Base-by-base conservation (phyloP, 2,113 vertebrate species). In the Origma solitaria region DNA sequence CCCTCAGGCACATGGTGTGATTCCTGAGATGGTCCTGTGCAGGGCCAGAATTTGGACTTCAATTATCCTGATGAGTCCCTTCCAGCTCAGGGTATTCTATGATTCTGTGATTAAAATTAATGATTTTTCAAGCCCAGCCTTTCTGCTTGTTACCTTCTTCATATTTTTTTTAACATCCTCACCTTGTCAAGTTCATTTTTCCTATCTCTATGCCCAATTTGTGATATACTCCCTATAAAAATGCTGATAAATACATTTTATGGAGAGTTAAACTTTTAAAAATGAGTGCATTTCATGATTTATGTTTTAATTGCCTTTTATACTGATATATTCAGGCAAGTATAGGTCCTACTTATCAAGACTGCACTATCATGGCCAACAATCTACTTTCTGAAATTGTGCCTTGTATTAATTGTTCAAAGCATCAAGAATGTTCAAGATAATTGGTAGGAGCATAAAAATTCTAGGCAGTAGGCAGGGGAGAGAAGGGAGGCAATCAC, bases 111-210 rank as follows among this genome's bases (percentile, higher is more conserved):
- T 47, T 68, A 51, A 68, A 58, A 60, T 86, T 90, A 58, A 70
- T 23, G 35, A n/a, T 25, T 91, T 82, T 87, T 82, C 37, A 72
- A 21, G 80, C 53, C 37, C 28, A 95, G 21, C 15, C 35, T 15
- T 85, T 75, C 82, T 80, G 44, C 15, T 89, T 72, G 25, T 78
- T 82, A 90, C 24, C 42, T 49, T 76, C 14, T 92, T 84, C 15
- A 49, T 22, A 13, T 24, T 38, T 45, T 62, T 88, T 69, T 2
- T 62, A 95, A 94, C 40, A 10, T 78, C 37, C 38, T 95, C 44
- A 77, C 62, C 17, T 84, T 95, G 56, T 87, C 40, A 86, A 65
- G 42, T 78, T 94, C 33, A 76, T 95, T 92, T 95, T 81, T 94
- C 54, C 11, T 66, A n/a, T 69, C 14, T 92, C 22, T n/a, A 78